phyloP scores from a whole-genome alignment of 2,797 vertebrate species.

The Hydrocynus forskahlii region DNA sequence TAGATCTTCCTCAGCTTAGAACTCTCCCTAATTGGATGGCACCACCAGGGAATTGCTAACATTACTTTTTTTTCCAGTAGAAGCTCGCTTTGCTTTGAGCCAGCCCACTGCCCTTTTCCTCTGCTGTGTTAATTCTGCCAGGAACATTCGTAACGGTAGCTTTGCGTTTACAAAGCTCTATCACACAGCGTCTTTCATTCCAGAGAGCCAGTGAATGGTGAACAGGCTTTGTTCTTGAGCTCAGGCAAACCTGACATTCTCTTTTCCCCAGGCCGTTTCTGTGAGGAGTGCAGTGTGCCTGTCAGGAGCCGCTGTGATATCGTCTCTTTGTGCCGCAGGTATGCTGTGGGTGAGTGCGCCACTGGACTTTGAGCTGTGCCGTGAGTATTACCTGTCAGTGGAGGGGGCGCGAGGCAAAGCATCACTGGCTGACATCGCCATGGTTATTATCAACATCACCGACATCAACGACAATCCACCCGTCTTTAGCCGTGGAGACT shows the following conservation, averaged over 20 bases:
- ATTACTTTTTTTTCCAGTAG: background rate
- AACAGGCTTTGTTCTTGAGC: slow-evolving; percentile 20
- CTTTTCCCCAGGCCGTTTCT: slow-evolving; percentile 23
- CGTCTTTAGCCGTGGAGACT: slow-evolving; percentile 80
- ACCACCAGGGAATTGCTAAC: slow-evolving; percentile 9
- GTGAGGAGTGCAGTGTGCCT: background rate
- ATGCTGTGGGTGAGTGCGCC: slow-evolving; percentile 78
- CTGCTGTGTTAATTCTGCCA: background rate
- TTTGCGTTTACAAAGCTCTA: slow-evolving; percentile 12
- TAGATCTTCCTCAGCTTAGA: slow-evolving; percentile 9
- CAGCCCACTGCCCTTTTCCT: slow-evolving; percentile 4
- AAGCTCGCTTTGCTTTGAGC: background rate
- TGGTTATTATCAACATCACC: slow-evolving; percentile 88
- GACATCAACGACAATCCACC: slow-evolving; percentile 93
- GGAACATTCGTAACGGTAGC: background rate
- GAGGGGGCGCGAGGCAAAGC: slow-evolving; percentile 87
- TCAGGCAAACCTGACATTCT: slow-evolving; percentile 13
- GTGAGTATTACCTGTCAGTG: slow-evolving; percentile 88
- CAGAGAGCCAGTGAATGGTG: slow-evolving; percentile 12
- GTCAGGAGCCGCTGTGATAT: slow-evolving; percentile 21
- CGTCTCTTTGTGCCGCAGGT: slow-evolving; percentile 54
- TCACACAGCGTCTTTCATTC: slow-evolving; percentile 2
- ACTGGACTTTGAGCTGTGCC: slow-evolving; percentile 88
- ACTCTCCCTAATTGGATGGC: background rate
- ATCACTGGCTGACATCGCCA: slow-evolving; percentile 85